These are phyloP conservation scores for Troides helena DNA, from an alignment of 2,888 invertebrate genomes.

Conservation along the genomic window DNA sequence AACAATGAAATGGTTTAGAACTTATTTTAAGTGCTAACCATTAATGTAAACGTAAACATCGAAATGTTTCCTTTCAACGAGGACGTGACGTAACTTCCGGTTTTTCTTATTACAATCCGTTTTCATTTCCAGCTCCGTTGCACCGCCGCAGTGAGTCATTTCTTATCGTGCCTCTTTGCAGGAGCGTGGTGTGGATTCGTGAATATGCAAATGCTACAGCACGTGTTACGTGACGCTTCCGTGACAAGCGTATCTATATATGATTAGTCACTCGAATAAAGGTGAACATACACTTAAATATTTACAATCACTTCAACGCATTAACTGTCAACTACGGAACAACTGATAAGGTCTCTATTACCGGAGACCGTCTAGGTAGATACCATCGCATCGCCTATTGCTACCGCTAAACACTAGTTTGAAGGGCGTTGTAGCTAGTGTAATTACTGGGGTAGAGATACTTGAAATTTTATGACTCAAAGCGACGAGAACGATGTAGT, in stretches of 20 bases:
- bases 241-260: constrained; percentile 17
- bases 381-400: too few species aligned
- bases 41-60: not conserved
- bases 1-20: too few species aligned
- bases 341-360: too few species aligned
- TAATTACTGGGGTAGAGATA: too few species aligned
- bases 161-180: constrained; percentile 3
- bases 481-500: too few species aligned
- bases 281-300: constrained; percentile 4
- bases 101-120: constrained; percentile 14
- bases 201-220: constrained; percentile 24
- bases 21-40: not conserved
- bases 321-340: too few species aligned
- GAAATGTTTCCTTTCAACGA: constrained; percentile 4
- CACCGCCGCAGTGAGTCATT: constrained; percentile 19
- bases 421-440: too few species aligned
- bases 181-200: constrained; percentile 3
- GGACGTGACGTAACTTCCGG: constrained; percentile 8
- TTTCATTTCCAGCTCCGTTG: not conserved
- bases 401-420: too few species aligned
- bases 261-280: constrained; percentile 18
- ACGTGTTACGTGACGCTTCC: constrained; percentile 27
- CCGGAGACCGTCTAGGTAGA: too few species aligned
- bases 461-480: too few species aligned
- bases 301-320: not conserved